Evolutionary conservation across 2,888 invertebrate species (phyloP).

Genomic region (Hypolimnas misippus): DNA sequence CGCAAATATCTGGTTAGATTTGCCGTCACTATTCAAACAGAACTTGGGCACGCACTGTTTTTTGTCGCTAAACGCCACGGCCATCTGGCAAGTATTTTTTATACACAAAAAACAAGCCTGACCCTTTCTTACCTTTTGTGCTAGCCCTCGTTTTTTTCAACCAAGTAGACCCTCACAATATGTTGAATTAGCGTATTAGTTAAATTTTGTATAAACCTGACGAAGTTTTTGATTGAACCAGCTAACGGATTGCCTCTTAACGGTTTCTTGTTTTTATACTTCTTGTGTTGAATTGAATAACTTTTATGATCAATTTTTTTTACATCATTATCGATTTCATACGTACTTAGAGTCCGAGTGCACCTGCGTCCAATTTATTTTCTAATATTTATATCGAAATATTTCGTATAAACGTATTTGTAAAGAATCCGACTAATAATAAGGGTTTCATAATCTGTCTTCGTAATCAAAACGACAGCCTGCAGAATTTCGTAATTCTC

Average conservation of each 20-base stretch:
- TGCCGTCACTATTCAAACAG: constrained; percentile 66
- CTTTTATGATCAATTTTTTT: constrained; percentile 44
- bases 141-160: constrained; percentile 73
- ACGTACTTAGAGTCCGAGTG: constrained; percentile 24
- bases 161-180: constrained; percentile 74
- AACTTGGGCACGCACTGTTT: constrained; percentile 78
- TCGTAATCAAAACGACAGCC: constrained; percentile 49
- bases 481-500: constrained; percentile 52
- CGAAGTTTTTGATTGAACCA: constrained; percentile 81
- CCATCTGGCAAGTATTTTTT: constrained; percentile 82
- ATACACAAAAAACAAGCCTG: constrained; percentile 76
- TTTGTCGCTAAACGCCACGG: constrained; percentile 78
- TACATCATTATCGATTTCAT: constrained; percentile 37
- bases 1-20: constrained; percentile 30
- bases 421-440: constrained; percentile 29
- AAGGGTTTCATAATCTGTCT: constrained; percentile 50
- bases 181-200: constrained; percentile 83
- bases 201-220: constrained; percentile 76
- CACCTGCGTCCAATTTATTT: constrained; percentile 36
- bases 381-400: constrained; percentile 40
- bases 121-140: constrained; percentile 82
- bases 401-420: constrained; percentile 38
- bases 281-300: constrained; percentile 54
- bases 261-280: constrained; percentile 60
- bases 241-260: constrained; percentile 78